A percentile compares a stretch with the other conserved stretches of the same genome.
Evolutionary conservation across 2,888 invertebrate species (phyloP).

Genomic region (Caenorhabditis japonica): DNA sequence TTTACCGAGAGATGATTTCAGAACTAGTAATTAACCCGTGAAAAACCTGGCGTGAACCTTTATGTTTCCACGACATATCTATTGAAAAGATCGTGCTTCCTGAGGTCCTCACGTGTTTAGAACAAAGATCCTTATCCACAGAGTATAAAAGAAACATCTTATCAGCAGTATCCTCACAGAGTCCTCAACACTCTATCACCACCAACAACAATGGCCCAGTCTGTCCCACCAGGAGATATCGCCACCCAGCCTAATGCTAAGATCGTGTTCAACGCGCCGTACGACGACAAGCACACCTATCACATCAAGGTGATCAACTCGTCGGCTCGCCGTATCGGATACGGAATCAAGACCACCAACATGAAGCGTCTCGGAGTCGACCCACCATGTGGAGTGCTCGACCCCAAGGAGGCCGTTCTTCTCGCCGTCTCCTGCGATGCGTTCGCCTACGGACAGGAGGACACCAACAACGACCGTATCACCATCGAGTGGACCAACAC

Average conservation of each 20-base stretch:
- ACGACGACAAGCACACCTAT: conserved; percentile 72
- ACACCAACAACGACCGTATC: conserved; percentile 70
- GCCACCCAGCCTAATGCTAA: conserved; percentile 63
- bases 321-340: conserved; percentile 67
- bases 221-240: conserved; percentile 69
- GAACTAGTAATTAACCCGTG: too few relatives aligned
- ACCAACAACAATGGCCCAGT: conserved; percentile 68
- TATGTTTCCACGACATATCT: too few relatives aligned
- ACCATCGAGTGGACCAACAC: conserved; percentile 70
- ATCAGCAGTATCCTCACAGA: too few relatives aligned
- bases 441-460: conserved; percentile 66
- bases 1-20: too few relatives aligned
- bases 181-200: too few relatives aligned
- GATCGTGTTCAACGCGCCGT: conserved; percentile 72
- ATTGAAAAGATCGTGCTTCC: too few relatives aligned
- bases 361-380: conserved; percentile 70
- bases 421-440: conserved; percentile 73
- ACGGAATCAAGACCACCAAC: conserved; percentile 74
- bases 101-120: too few relatives aligned
- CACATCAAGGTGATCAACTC: conserved; percentile 63
- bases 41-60: too few relatives aligned
- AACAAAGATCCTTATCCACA: too few relatives aligned
- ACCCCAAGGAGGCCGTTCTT: conserved; percentile 70
- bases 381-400: conserved; percentile 71
- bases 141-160: too few relatives aligned